Conservation (phyloP, 64 coral and sea anemone genomes). For the Pocillopora damicornis region DNA sequence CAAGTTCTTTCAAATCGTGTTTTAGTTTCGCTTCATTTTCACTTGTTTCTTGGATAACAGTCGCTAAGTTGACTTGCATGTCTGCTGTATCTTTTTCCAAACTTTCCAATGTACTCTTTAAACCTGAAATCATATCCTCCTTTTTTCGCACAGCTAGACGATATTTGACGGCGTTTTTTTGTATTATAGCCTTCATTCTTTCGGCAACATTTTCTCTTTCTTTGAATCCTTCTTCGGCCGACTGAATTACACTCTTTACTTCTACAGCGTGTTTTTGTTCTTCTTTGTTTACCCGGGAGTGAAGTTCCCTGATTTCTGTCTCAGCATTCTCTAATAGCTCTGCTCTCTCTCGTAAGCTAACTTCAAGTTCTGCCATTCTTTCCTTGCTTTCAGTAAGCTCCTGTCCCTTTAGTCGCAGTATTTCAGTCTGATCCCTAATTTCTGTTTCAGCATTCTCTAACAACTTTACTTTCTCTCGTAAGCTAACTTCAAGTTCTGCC, state of each 20-base stretch:
- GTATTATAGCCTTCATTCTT: slow-evolving; percentile 35
- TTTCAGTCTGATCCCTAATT: not conserved
- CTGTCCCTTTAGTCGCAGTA: not conserved
- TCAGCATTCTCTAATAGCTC: slow-evolving; percentile 6
- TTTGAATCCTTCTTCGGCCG: slow-evolving; percentile 22
- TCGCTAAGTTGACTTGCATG: slow-evolving; percentile 30
- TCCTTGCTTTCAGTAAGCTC: not conserved
- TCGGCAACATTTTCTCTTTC: slow-evolving; percentile 29
- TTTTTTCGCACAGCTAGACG: not conserved
- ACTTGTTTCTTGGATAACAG: slow-evolving; percentile 1
- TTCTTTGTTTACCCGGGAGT: no score
- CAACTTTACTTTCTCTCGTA: not conserved
- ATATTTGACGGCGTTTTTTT: slow-evolving; percentile 38
- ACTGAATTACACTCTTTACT: slow-evolving; percentile 14
- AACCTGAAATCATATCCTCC: slow-evolving; percentile 5
- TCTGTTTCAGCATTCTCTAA: slow-evolving; percentile 26
- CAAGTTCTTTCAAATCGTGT: not conserved
- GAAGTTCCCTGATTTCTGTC: slow-evolving; percentile 15
- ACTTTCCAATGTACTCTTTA: slow-evolving; percentile 1
- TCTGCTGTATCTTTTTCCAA: slow-evolving; percentile 1
- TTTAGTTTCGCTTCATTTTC: slow-evolving; percentile 25
- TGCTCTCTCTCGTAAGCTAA: not conserved
- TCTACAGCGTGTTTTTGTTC: slow-evolving; percentile 3
- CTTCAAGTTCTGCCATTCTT: slow-evolving; percentile 12
- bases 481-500: not conserved